phyloP scores from a whole-genome alignment of 1,140 invertebrate species.

The Dolichoris vasculosae region DNA sequence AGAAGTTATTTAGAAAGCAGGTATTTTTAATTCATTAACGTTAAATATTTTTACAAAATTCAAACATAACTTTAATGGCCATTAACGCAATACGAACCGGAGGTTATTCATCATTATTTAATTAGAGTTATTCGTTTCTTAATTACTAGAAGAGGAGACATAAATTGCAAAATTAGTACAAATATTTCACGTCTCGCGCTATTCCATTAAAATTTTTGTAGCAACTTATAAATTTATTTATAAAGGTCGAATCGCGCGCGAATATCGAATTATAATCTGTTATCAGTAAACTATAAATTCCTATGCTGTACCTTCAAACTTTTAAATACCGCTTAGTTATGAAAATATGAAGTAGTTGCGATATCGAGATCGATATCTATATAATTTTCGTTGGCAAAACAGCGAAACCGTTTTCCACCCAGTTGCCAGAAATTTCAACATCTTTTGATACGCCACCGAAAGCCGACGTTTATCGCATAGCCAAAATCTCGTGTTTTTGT shows the following conservation, averaged over 20 bases:
- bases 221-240: too few species aligned
- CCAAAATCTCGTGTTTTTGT: slow-evolving; percentile 21
- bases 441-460: background rate
- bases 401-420: background rate
- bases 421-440: slow-evolving; percentile 22
- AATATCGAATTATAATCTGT: too few species aligned
- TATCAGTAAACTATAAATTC: background rate
- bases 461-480: background rate
- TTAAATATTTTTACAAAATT: background rate
- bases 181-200: background rate
- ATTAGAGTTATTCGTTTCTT: background rate
- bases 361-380: background rate
- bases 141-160: background rate
- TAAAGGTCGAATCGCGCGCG: too few species aligned
- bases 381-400: slow-evolving; percentile 13
- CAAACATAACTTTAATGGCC: background rate
- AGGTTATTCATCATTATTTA: background rate
- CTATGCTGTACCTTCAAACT: background rate
- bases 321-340: background rate
- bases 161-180: background rate
- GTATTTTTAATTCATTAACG: background rate
- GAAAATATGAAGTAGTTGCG: background rate
- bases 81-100: background rate
- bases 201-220: too few species aligned
- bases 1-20: too few species aligned